These are phyloP conservation scores for Lasioglossum oenotherae DNA, from an alignment of 2,888 invertebrate genomes.

Conservation along the genomic window DNA sequence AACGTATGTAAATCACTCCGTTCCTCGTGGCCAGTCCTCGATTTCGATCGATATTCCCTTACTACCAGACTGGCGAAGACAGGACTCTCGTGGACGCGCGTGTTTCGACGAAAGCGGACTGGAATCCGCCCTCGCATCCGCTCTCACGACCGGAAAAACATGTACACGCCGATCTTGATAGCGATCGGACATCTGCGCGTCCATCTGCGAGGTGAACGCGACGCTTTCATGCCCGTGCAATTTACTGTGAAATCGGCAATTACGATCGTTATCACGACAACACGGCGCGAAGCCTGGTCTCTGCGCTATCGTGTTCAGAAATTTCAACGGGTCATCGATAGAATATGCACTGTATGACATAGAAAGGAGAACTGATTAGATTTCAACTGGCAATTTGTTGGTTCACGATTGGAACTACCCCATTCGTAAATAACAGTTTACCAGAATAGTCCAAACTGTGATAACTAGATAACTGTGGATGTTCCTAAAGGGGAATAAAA, in stretches of 20 bases:
- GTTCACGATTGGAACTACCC: too few species aligned
- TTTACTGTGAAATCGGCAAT: conserved; percentile 35
- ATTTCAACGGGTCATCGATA: neutral
- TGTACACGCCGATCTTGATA: conserved; percentile 11
- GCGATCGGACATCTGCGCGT: conserved; percentile 8
- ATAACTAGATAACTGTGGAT: too few species aligned
- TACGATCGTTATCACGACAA: conserved; percentile 35
- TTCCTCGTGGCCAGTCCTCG: neutral
- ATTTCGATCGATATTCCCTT: conserved; percentile 12
- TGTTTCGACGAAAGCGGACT: neutral
- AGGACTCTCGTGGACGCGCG: neutral
- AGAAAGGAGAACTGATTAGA: too few species aligned
- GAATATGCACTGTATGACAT: too few species aligned
- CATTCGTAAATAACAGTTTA: too few species aligned
- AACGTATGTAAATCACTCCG: conserved; percentile 18
- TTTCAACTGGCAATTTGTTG: too few species aligned
- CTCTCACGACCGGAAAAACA: neutral
- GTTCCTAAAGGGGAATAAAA: too few species aligned
- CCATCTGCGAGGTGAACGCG: neutral
- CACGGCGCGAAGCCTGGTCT: neutral
- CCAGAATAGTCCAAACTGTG: too few species aligned
- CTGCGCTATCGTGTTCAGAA: neutral
- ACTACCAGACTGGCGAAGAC: neutral
- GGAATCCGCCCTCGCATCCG: neutral
- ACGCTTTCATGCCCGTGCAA: conserved; percentile 29